phyloP scores from a whole-genome alignment of 2,888 invertebrate species.

The Mesoligia furuncula region DNA sequence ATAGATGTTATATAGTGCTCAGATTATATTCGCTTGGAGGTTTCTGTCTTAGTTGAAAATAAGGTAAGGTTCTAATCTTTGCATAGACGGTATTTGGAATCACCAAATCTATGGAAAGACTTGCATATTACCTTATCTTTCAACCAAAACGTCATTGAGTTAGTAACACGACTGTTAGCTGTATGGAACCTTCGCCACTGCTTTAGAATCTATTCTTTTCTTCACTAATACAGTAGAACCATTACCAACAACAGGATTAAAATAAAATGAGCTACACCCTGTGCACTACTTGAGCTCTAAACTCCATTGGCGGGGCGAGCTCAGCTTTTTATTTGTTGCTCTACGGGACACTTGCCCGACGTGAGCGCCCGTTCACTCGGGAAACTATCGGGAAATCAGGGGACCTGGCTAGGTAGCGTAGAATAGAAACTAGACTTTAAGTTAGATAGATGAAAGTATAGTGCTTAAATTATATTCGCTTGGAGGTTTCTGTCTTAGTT shows the following conservation, averaged over 20 bases:
- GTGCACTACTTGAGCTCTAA: conserved; percentile 71
- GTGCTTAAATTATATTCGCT: not conserved
- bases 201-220: too few relatives aligned
- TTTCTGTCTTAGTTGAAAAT: too few relatives aligned
- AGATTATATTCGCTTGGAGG: too few relatives aligned
- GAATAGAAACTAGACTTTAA: not conserved
- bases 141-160: too few relatives aligned
- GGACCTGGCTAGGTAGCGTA: not conserved
- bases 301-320: conserved; percentile 74
- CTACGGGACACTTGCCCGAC: conserved; percentile 63
- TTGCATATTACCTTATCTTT: too few relatives aligned
- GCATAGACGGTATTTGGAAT: too few relatives aligned
- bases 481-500: not conserved
- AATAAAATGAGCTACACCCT: conserved; percentile 65
- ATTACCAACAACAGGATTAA: not conserved
- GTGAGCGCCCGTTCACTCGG: conserved; percentile 33
- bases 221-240: not conserved
- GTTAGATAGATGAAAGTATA: not conserved
- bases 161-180: too few relatives aligned
- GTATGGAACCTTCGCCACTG: too few relatives aligned
- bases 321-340: conserved; percentile 84
- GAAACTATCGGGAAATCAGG: conserved; percentile 54
- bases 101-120: too few relatives aligned
- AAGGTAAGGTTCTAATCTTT: too few relatives aligned
- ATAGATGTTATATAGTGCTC: too few relatives aligned